phyloP scores from a whole-genome alignment of 1,140 invertebrate genomes.

The Hypothenemus hampei region DNA sequence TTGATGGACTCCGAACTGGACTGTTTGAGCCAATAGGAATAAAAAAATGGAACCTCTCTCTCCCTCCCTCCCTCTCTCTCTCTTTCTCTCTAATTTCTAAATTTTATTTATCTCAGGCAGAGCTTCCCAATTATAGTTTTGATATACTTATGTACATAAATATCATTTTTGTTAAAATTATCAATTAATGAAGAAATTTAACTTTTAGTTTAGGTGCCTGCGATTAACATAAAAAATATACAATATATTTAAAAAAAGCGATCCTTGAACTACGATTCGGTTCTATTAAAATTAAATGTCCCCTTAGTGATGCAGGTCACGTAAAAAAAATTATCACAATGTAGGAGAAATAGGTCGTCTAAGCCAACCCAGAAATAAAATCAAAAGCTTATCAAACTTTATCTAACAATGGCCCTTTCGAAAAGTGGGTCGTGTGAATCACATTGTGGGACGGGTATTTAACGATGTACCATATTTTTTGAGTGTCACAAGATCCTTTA shows the following conservation, averaged over 20 bases:
- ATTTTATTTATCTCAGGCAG: too few species aligned
- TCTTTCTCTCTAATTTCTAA: too few species aligned
- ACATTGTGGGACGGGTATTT: constrained; percentile 5
- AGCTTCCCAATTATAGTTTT: too few species aligned
- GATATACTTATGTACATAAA: too few species aligned
- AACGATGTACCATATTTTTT: constrained; percentile 7
- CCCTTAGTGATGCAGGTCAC: constrained; percentile 12
- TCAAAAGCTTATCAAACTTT: constrained; percentile 7
- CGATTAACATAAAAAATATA: too few species aligned
- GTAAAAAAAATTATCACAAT: constrained; percentile 1
- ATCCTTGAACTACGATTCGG: background rate
- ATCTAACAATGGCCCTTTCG: constrained; percentile 4
- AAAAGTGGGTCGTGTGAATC: constrained; percentile 16
- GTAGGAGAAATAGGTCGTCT: background rate
- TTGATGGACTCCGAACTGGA: too few species aligned
- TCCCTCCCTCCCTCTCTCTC: too few species aligned
- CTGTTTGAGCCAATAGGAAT: too few species aligned
- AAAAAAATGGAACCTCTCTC: too few species aligned
- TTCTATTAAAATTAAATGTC: background rate
- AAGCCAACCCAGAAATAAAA: background rate
- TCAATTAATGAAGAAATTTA: too few species aligned
- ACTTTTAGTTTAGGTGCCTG: too few species aligned
- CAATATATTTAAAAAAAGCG: background rate
- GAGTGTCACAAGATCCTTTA: constrained; percentile 4
- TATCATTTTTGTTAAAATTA: too few species aligned